A percentile compares a stretch with the other conserved stretches of the same genome.
Conservation (phyloP, 2,888 invertebrate species). For the Acleris literana region DNA sequence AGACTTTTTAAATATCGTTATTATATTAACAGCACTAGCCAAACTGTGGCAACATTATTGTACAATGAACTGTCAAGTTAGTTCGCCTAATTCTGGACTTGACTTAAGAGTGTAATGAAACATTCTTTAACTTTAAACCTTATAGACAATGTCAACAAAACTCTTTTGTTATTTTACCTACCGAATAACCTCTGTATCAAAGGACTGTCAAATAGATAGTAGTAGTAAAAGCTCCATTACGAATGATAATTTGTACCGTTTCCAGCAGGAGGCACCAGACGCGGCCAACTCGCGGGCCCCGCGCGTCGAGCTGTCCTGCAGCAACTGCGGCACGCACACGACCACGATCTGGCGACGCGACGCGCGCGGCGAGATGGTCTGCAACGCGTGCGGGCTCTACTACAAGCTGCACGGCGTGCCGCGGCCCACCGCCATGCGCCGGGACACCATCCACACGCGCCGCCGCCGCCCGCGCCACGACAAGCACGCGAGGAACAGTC, state of each 20-base stretch:
- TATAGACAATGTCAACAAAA: no score
- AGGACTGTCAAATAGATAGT: no score
- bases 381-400: slow-evolving; percentile 99
- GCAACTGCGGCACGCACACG: slow-evolving; percentile 98
- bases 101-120: no score
- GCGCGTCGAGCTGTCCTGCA: slow-evolving; percentile 94
- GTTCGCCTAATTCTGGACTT: no score
- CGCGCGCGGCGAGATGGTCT: slow-evolving; percentile 98
- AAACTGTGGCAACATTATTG: no score
- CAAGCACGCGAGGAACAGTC: slow-evolving; percentile 79
- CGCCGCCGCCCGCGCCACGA: slow-evolving; percentile 93
- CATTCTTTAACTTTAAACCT: no score
- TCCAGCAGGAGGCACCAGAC: slow-evolving; percentile 54
- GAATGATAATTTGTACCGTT: neutral
- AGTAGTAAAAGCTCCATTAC: no score
- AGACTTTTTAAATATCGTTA: no score
- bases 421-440: slow-evolving; percentile 96
- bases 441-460: slow-evolving; percentile 97
- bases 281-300: slow-evolving; percentile 52
- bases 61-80: no score
- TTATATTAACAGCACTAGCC: no score
- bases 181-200: no score
- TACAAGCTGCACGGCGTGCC: slow-evolving; percentile 98
- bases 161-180: no score
- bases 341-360: slow-evolving; percentile 99